Percentiles rank a stretch among this genome's conserved stretches.
These are phyloP conservation scores for Dasyornis broadbenti DNA, from an alignment of 2,113 vertebrate species.

Conservation along the genomic window DNA sequence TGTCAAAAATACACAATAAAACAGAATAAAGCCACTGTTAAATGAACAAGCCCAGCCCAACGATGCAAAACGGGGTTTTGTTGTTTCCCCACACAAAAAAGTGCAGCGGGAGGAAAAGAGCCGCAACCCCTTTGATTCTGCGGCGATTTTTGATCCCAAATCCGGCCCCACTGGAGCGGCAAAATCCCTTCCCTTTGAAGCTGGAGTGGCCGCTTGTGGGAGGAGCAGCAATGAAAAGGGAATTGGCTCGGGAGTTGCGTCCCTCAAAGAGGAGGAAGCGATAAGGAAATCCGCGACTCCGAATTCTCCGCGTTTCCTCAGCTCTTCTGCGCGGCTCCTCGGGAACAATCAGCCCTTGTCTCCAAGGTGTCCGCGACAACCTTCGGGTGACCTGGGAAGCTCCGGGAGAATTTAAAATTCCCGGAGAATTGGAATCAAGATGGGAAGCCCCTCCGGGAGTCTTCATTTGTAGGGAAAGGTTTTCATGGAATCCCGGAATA, in stretches of 20 bases:
- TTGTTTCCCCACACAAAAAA: background rate
- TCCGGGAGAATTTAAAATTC: background rate
- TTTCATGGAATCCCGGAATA: background rate
- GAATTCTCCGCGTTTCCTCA: background rate
- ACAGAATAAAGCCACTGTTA: background rate
- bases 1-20: background rate
- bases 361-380: background rate
- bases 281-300: background rate
- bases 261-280: background rate
- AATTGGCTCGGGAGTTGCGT: background rate
- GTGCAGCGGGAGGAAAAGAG: background rate
- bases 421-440: rapidly evolving
- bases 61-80: background rate
- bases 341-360: rapidly evolving
- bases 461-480: background rate
- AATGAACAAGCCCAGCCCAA: background rate
- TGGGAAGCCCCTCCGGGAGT: rapidly evolving
- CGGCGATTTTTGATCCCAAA: background rate
- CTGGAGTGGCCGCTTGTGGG: background rate
- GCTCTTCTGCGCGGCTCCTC: background rate
- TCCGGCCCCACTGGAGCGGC: background rate
- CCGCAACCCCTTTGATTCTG: background rate
- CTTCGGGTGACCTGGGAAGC: background rate
- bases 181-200: background rate
- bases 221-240: background rate